Conservation (phyloP, 2,888 invertebrate species). For the Pristionchus maxplancki region DNA sequence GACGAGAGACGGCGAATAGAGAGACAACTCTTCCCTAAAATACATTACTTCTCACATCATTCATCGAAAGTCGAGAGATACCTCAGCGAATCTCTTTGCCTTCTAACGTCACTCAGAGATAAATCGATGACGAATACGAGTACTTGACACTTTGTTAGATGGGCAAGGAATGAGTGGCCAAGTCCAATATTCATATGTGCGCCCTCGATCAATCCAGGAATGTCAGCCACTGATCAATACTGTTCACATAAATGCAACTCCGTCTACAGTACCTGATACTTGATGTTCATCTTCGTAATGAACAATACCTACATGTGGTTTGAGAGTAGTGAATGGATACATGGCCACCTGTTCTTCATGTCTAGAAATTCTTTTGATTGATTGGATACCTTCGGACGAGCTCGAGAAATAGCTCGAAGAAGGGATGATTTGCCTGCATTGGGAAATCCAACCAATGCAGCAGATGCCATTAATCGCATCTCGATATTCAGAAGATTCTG, state of each 20-base stretch:
- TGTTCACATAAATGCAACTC: slow-evolving; percentile 54
- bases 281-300: slow-evolving; percentile 92
- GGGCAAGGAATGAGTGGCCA: slow-evolving; percentile 91
- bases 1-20: slow-evolving; percentile 25
- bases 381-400: slow-evolving; percentile 85
- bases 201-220: slow-evolving; percentile 89
- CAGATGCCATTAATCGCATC: slow-evolving; percentile 92
- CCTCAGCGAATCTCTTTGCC: slow-evolving; percentile 84
- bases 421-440: slow-evolving; percentile 96
- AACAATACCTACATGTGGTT: slow-evolving; percentile 91
- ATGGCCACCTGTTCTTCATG: slow-evolving; percentile 83
- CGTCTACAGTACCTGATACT: slow-evolving; percentile 82
- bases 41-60: neutral
- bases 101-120: slow-evolving; percentile 57
- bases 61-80: too few species aligned
- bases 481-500: slow-evolving; percentile 85
- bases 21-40: slow-evolving; percentile 44
- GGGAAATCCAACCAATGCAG: slow-evolving; percentile 92
- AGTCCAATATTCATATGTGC: slow-evolving; percentile 88
- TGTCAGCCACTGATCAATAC: slow-evolving; percentile 84
- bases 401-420: slow-evolving; percentile 88
- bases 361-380: neutral
- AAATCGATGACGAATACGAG: slow-evolving; percentile 75
- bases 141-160: slow-evolving; percentile 73
- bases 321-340: slow-evolving; percentile 93